A percentile compares a stretch with the other conserved stretches of the same genome.
These are phyloP conservation scores for Hafferia zeledoni DNA, from an alignment of 2,797 vertebrate genomes.

Conservation along the genomic window DNA sequence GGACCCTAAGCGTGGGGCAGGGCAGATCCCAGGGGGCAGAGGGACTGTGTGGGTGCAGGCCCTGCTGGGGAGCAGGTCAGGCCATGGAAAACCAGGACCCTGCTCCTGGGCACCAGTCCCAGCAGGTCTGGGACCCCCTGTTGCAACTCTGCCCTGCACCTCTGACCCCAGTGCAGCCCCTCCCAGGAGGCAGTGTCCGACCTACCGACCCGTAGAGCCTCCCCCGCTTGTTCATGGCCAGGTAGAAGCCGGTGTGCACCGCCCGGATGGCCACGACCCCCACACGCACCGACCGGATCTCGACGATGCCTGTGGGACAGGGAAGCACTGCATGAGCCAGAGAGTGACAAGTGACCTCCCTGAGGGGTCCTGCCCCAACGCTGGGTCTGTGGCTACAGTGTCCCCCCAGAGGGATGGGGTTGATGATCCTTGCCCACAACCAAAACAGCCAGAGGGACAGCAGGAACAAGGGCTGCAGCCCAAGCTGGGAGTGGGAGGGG, in stretches of 20 bases:
- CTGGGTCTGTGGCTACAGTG: neutral
- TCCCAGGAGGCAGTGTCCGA: conserved; percentile 37
- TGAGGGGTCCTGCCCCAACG: accelerated
- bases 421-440: neutral
- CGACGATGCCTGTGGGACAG: conserved; percentile 86
- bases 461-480: neutral
- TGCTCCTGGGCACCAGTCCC: neutral
- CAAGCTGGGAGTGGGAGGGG: neutral
- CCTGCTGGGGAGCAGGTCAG: neutral
- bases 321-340: neutral
- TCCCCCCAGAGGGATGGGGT: accelerated
- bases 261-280: conserved; percentile 93
- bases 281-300: conserved; percentile 92
- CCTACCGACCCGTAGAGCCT: conserved; percentile 93
- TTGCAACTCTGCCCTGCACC: neutral
- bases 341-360: accelerated
- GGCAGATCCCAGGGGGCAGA: neutral
- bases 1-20: neutral
- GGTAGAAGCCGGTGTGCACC: conserved; percentile 90
- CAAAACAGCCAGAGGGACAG: neutral
- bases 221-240: conserved; percentile 94
- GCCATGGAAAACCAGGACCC: neutral
- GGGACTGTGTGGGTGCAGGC: neutral
- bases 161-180: neutral
- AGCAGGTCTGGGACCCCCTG: neutral